Evolutionary conservation across 2,113 vertebrate species (phyloP).

Genomic region (Bothrops jararaca): DNA sequence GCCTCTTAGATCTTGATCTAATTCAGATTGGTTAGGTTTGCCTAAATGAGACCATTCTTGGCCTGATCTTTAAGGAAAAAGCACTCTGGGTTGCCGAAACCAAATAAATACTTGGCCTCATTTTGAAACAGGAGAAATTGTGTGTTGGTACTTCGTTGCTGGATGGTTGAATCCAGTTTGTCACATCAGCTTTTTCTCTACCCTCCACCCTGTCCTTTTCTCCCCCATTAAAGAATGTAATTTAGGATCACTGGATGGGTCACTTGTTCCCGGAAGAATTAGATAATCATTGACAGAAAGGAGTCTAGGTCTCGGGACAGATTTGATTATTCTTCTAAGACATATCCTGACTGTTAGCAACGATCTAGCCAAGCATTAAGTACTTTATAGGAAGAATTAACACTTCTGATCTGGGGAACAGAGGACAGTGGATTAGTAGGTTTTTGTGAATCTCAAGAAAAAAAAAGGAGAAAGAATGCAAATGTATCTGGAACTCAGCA

Average conservation of each 20-base stretch:
- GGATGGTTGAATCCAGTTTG: background rate
- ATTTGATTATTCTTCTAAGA: conserved; percentile 40
- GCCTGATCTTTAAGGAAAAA: background rate
- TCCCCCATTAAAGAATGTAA: conserved; percentile 20
- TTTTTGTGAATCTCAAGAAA: conserved; percentile 1
- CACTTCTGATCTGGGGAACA: conserved; percentile 10
- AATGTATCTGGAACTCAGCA: conserved; percentile 32
- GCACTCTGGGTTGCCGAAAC: background rate
- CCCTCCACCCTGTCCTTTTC: background rate
- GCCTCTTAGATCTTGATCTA: no score
- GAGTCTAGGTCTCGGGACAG: background rate
- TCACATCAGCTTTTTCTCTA: background rate
- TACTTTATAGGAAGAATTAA: conserved; percentile 7
- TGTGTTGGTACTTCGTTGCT: background rate
- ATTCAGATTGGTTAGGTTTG: no score
- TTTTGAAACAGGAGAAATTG: background rate
- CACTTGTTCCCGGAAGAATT: background rate
- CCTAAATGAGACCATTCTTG: background rate
- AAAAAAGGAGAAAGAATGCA: background rate
- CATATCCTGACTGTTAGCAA: conserved; percentile 35
- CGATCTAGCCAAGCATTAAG: accelerated
- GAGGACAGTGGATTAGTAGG: background rate
- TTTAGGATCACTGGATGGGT: conserved; percentile 25
- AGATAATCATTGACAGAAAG: conserved; percentile 8
- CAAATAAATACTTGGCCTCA: background rate